phyloP scores from a whole-genome alignment of 2,888 invertebrate genomes.

The Andrena hattorfiana region DNA sequence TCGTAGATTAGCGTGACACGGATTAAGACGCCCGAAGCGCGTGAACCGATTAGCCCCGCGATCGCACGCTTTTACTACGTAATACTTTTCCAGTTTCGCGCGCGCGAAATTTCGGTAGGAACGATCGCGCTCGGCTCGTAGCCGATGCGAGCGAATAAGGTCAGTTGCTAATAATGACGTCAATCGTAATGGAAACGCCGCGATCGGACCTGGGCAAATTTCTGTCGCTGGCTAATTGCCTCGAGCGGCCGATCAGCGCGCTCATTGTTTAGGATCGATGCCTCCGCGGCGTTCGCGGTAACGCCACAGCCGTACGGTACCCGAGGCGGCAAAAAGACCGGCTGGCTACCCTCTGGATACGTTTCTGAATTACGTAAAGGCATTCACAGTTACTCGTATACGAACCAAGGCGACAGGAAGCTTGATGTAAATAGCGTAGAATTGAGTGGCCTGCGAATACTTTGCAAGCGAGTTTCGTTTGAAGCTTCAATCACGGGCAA shows the following conservation, averaged over 20 bases:
- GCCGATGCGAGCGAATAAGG: neutral
- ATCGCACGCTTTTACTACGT: constrained; percentile 13
- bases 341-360: neutral
- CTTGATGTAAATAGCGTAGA: constrained; percentile 45
- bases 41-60: neutral
- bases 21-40: neutral
- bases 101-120: neutral
- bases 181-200: constrained; percentile 4
- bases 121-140: neutral
- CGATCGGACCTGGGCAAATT: neutral
- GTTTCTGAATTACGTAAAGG: constrained; percentile 26
- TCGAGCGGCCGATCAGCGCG: neutral
- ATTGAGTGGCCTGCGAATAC: constrained; percentile 19
- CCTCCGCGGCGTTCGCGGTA: constrained; percentile 7
- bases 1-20: constrained; percentile 30
- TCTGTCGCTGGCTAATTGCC: constrained; percentile 1
- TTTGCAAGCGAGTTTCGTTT: constrained; percentile 13
- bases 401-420: constrained; percentile 61
- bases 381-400: constrained; percentile 40
- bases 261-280: constrained; percentile 5
- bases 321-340: neutral
- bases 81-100: neutral
- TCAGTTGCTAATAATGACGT: neutral
- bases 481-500: constrained; percentile 18
- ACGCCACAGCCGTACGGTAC: neutral